Percentiles rank a stretch among this genome's conserved stretches.
Conservation (phyloP, 2,797 vertebrate genomes). For the Alauda arvensis region DNA sequence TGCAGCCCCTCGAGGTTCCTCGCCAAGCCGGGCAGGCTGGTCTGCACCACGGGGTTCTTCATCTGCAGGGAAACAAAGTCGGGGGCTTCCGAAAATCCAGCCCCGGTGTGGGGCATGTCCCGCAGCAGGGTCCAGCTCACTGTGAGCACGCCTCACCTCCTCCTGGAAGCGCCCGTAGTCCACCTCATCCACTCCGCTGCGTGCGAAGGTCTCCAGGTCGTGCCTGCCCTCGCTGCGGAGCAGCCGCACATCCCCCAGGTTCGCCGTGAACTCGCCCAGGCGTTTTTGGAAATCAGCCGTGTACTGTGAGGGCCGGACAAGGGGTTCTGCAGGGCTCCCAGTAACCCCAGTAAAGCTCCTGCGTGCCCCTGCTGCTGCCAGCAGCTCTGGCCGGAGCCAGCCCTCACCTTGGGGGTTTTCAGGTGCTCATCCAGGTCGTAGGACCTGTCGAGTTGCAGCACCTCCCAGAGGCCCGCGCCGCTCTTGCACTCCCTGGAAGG, state of each 20-base stretch:
- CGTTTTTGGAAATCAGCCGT: conserved; percentile 37
- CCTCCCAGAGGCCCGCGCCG: conserved; percentile 65
- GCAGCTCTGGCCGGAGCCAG: neutral
- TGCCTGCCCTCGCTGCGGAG: conserved; percentile 50
- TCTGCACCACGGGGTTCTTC: conserved; percentile 56
- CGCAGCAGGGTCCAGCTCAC: accelerated
- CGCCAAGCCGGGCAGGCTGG: conserved; percentile 23
- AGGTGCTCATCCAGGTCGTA: conserved; percentile 67
- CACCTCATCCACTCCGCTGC: conserved; percentile 50
- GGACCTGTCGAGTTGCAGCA: conserved; percentile 63
- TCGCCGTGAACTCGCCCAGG: conserved; percentile 13
- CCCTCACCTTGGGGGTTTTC: conserved; percentile 61
- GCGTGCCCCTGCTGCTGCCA: accelerated
- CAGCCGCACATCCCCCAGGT: conserved; percentile 40
- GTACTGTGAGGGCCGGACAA: neutral
- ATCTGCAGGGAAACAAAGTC: conserved; percentile 31
- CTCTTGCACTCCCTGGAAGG: conserved; percentile 68
- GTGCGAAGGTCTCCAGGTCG: conserved; percentile 66
- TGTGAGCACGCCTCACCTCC: conserved; percentile 44
- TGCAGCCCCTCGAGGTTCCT: conserved; percentile 55
- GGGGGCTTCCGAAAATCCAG: neutral
- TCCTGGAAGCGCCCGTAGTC: conserved; percentile 45
- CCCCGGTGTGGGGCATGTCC: accelerated
- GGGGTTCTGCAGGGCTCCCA: neutral
- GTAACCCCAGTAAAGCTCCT: accelerated